Base-by-base conservation (phyloP, 2,113 vertebrate genomes). In the Rhegmatorhina hoffmannsi region DNA sequence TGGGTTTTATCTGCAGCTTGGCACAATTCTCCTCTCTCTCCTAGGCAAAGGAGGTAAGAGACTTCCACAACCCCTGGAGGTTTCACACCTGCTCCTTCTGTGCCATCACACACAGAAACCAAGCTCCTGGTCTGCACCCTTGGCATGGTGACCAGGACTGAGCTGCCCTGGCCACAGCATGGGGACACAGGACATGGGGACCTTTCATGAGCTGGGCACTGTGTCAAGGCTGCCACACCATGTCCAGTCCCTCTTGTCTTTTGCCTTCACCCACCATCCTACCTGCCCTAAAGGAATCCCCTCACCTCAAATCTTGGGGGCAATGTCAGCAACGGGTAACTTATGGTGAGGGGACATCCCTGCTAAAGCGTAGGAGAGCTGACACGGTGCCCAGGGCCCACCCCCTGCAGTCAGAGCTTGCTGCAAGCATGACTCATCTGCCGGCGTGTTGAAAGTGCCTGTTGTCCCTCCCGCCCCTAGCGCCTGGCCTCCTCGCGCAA, bases 401-500 rank as follows among this genome's bases (percentile, higher is more conserved):
- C 29, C 24, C 76, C 25, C 53, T 50, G 82, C 1, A 5, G 73
- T 47, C 66, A 77, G 63, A 60, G 83, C 81, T 85, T 21, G 0
- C 73, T 75, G 73, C 64, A 31, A 19, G 0, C 76, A 10, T 17
- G 0, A 55, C 73, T 89, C 94, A 91, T 94, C 90, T 84, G 88
- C 88, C 14, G 58, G 76, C 0, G 38, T 94, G 95, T 92, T 96
- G 92, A 96, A 96, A 96, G 94, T 93, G 94, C 68, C 94, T 94
- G 86, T 95, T 97, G 95, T 97, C 90, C 93, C 93, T 68, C 60
- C 70, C 14, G 26, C 81, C 81, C 87, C 9, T 33, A 46, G 86
- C 58, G 1, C 89, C 94, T 62, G 33, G 92, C 92, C 87, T 64
- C 86, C 82, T 77, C 82, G 70, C 6, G 56, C 93, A 92, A 87